A percentile compares a stretch with the other conserved stretches of the same genome.
Conservation (phyloP, 2,797 vertebrate species). For the Coregonus suidteri region DNA sequence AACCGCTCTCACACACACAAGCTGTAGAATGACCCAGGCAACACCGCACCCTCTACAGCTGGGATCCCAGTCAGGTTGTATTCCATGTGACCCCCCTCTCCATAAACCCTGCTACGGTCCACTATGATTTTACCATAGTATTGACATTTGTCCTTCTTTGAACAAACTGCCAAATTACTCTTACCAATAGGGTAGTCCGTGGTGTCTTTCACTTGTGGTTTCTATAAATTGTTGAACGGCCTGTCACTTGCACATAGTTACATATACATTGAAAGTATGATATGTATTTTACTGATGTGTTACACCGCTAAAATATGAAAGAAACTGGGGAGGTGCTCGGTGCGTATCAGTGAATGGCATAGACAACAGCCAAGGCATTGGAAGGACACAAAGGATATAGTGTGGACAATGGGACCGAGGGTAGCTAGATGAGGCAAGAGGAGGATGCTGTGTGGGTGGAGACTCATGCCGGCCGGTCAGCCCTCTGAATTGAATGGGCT, state of each 20-base stretch:
- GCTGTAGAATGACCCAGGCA: conserved; percentile 24
- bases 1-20: too few species aligned
- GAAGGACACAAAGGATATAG: too few species aligned
- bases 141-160: not conserved
- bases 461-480: not conserved
- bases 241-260: not conserved
- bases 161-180: not conserved
- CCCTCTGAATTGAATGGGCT: not conserved
- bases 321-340: too few species aligned
- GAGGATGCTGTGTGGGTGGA: not conserved
- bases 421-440: not conserved
- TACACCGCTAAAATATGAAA: too few species aligned
- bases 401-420: not conserved
- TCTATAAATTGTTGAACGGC: not conserved
- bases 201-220: not conserved
- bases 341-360: too few species aligned
- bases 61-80: not conserved
- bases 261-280: too few species aligned
- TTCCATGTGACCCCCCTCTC: not conserved
- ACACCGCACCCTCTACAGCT: conserved; percentile 19
- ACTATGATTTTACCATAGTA: not conserved
- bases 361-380: too few species aligned
- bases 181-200: not conserved
- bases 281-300: too few species aligned
- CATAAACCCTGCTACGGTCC: not conserved